Conservation (phyloP, 2,113 vertebrate species). For the Gracilinanus agilis region DNA sequence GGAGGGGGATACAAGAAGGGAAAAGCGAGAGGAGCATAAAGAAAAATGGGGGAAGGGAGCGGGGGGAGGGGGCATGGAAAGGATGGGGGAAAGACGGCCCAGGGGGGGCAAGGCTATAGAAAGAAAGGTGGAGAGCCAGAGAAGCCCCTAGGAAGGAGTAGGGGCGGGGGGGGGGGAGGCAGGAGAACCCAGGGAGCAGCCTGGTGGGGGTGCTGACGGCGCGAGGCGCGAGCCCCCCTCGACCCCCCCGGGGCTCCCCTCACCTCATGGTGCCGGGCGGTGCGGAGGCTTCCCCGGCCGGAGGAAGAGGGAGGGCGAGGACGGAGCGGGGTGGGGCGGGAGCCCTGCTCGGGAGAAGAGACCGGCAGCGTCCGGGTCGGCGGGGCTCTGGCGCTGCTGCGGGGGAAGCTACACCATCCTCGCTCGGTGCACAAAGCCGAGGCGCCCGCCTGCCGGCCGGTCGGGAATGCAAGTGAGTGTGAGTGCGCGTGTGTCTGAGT, state of each 20-base stretch:
- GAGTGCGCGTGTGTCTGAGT: background rate
- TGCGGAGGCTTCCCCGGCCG: constrained; percentile 56
- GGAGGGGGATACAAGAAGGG: constrained; percentile 31
- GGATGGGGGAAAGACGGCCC: background rate
- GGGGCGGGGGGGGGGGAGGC: background rate
- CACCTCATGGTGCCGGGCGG: constrained; percentile 79
- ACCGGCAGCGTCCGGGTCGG: constrained; percentile 39
- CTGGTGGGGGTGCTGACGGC: constrained; percentile 33
- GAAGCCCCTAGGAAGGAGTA: background rate
- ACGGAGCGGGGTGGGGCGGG: constrained; percentile 39
- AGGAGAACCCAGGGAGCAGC: constrained; percentile 38
- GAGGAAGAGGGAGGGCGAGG: constrained; percentile 25
- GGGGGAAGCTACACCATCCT: constrained; percentile 70
- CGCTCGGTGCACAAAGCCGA: constrained; percentile 57
- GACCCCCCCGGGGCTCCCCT: constrained; percentile 68
- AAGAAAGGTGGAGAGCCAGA: background rate
- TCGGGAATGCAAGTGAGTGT: background rate
- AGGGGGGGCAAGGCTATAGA: background rate
- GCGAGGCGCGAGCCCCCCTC: constrained; percentile 63
- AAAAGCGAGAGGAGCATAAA: background rate
- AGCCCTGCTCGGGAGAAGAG: constrained; percentile 2
- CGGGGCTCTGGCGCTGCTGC: constrained; percentile 2
- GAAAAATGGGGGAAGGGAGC: background rate
- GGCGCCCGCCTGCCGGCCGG: constrained; percentile 46
- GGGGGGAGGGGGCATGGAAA: background rate